These are phyloP conservation scores for Chlorops oryzae DNA, from an alignment of 1,140 invertebrate genomes.

Conservation along the genomic window DNA sequence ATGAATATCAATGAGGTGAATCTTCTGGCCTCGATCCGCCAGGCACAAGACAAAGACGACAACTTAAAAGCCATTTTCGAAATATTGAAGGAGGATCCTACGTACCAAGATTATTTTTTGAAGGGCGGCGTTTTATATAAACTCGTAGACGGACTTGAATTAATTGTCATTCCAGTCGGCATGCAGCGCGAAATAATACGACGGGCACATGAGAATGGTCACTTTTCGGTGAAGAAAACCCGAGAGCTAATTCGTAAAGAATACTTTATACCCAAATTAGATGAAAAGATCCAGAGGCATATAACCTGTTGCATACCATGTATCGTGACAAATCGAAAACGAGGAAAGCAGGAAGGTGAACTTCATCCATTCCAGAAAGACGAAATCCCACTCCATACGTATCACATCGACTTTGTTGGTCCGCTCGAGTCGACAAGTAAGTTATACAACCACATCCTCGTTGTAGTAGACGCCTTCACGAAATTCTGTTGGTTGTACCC, in stretches of 20 bases:
- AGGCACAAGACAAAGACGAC: conserved; percentile 15
- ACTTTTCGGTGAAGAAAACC: conserved; percentile 44
- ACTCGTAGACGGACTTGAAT: conserved; percentile 16
- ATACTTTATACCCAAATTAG: conserved; percentile 42
- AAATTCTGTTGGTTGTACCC: conserved; percentile 37
- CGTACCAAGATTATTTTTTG: conserved; percentile 14
- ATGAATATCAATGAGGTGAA: conserved; percentile 4
- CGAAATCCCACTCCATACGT: conserved; percentile 25
- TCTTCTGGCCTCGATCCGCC: conserved; percentile 9
- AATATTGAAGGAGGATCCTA: neutral
- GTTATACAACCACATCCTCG: conserved; percentile 31
- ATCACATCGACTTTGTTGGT: conserved; percentile 20
- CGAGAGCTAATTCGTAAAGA: conserved; percentile 40
- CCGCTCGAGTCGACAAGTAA: conserved; percentile 30
- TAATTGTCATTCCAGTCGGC: conserved; percentile 31
- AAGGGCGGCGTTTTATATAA: conserved; percentile 29
- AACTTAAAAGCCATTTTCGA: conserved; percentile 1
- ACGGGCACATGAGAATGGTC: conserved; percentile 36
- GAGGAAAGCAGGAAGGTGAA: conserved; percentile 46
- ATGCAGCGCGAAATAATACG: conserved; percentile 33
- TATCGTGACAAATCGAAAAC: conserved; percentile 26
- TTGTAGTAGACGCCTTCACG: conserved; percentile 28
- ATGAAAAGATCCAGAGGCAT: conserved; percentile 30
- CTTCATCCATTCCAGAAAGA: conserved; percentile 33
- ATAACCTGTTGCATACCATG: conserved; percentile 40